Percentiles rank a stretch among this genome's conserved stretches.
Evolutionary conservation across 2,797 vertebrate species (phyloP).

Genomic region (Otolemur crassicaudatus): DNA sequence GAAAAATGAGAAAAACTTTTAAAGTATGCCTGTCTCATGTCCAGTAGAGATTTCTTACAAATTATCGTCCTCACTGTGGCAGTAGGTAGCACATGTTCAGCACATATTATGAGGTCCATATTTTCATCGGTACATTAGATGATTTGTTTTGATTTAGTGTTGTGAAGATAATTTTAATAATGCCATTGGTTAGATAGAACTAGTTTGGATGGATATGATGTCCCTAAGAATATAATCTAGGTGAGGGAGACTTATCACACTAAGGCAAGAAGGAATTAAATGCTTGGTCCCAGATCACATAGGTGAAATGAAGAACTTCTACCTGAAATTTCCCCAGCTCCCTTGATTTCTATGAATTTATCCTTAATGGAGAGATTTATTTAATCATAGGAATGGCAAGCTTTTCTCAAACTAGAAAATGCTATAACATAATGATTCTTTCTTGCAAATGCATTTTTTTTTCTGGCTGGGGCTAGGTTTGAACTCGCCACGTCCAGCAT

Average conservation of each 20-base stretch:
- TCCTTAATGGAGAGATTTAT: background rate
- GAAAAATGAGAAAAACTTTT: background rate
- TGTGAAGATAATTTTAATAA: background rate
- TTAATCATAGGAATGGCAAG: background rate
- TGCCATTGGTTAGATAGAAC: background rate
- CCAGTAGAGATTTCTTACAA: background rate
- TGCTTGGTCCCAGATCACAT: background rate
- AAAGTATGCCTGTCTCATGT: background rate
- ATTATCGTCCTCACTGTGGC: background rate
- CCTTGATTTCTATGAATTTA: background rate
- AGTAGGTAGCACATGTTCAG: background rate
- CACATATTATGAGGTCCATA: rapidly evolving
- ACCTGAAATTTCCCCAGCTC: background rate
- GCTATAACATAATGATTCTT: background rate
- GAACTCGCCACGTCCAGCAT: too few relatives aligned
- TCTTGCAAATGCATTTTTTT: background rate
- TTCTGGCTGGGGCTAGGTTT: too few relatives aligned
- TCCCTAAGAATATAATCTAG: background rate
- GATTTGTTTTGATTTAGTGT: background rate
- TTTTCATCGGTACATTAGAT: background rate
- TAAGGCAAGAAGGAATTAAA: background rate
- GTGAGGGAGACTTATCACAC: background rate
- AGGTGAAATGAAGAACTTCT: background rate
- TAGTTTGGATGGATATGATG: background rate
- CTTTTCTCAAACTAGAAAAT: background rate